Percentiles rank a stretch among this genome's conserved stretches.
Conservation (phyloP, 2,797 vertebrate genomes). For the Protonibea diacanthus region DNA sequence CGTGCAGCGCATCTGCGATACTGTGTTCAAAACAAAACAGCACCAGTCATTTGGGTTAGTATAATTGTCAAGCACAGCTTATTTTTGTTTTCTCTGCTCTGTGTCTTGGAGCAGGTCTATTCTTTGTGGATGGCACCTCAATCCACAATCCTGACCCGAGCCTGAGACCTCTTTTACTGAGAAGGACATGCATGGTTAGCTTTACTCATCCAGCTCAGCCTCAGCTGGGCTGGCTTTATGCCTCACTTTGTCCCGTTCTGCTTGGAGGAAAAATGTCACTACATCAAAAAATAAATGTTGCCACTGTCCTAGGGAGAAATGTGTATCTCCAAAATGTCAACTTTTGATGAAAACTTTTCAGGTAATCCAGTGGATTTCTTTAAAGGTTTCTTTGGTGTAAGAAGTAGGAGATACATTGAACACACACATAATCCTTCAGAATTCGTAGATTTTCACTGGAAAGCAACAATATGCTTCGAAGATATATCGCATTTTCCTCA, state of each 20-base stretch:
- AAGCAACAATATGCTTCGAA: neutral
- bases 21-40: constrained; percentile 37
- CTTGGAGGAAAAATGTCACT: neutral
- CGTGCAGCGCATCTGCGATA: constrained; percentile 8
- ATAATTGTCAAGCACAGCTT: constrained; percentile 46
- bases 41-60: constrained; percentile 50
- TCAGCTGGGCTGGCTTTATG: constrained; percentile 31
- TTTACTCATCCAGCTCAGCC: constrained; percentile 40
- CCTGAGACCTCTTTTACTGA: constrained; percentile 38
- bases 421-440: neutral
- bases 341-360: neutral
- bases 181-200: constrained; percentile 54
- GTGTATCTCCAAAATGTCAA: neutral
- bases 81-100: constrained; percentile 35
- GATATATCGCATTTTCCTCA: neutral
- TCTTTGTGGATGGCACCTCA: constrained; percentile 49
- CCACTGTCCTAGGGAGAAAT: constrained; percentile 8
- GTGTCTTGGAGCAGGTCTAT: constrained; percentile 27
- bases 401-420: neutral
- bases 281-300: constrained; percentile 10
- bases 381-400: constrained; percentile 1
- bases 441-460: neutral
- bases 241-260: constrained; percentile 24
- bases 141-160: constrained; percentile 43
- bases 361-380: neutral